These are phyloP conservation scores for Yoshiicerus persimilis DNA, from an alignment of 1,140 invertebrate genomes.

Conservation along the genomic window DNA sequence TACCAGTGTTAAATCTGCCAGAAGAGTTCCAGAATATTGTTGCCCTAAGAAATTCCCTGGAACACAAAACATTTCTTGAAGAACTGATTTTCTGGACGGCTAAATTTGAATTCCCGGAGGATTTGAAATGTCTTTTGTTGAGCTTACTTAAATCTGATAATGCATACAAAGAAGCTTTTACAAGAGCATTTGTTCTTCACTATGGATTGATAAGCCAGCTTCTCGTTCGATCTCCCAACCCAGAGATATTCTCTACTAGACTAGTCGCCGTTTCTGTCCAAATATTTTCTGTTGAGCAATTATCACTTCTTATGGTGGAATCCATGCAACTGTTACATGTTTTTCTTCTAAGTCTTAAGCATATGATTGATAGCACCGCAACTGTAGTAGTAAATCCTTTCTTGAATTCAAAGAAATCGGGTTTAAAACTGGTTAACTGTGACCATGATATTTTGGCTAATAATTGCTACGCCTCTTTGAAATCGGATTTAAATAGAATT, in stretches of 20 bases:
- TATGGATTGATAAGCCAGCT: slow-evolving; percentile 90
- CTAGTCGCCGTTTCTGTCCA: slow-evolving; percentile 95
- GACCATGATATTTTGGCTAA: slow-evolving; percentile 88
- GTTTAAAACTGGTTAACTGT: slow-evolving; percentile 87
- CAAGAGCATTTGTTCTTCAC: slow-evolving; percentile 89
- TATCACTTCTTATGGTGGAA: slow-evolving; percentile 86
- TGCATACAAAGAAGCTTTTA: slow-evolving; percentile 74
- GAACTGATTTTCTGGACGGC: slow-evolving; percentile 97
- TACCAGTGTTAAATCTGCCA: neutral
- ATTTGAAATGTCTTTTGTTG: slow-evolving; percentile 87
- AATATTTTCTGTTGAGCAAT: slow-evolving; percentile 88
- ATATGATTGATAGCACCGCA: slow-evolving; percentile 89
- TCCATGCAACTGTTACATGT: slow-evolving; percentile 85
- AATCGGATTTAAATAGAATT: slow-evolving; percentile 96
- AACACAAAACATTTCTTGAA: slow-evolving; percentile 62
- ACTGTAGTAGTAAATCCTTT: slow-evolving; percentile 59
- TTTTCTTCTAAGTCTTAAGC: slow-evolving; percentile 87
- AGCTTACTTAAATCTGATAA: slow-evolving; percentile 94
- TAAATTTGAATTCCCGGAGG: slow-evolving; percentile 94
- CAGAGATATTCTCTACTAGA: slow-evolving; percentile 86
- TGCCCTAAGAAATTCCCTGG: neutral
- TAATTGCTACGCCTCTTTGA: slow-evolving; percentile 89
- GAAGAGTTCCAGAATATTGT: neutral
- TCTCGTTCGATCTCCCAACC: slow-evolving; percentile 78
- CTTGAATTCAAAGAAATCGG: neutral